Conservation (phyloP, 2,888 invertebrate species). For the Elegia similella region DNA sequence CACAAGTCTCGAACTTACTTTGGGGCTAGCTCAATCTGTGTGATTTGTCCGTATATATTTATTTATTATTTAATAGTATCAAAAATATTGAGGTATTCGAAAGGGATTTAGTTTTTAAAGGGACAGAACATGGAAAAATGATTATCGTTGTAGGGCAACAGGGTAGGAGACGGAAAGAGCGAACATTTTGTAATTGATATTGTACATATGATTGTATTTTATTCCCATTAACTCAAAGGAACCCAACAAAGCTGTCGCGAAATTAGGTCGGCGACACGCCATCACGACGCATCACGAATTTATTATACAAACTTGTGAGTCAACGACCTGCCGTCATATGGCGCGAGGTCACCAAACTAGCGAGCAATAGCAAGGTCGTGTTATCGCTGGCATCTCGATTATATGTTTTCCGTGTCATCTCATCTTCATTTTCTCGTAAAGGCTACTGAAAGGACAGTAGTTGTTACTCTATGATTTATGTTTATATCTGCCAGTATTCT, state of each 20-base stretch:
- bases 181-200: no score
- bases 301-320: slow-evolving; percentile 58
- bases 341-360: slow-evolving; percentile 64
- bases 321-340: slow-evolving; percentile 71
- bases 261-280: slow-evolving; percentile 62
- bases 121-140: no score
- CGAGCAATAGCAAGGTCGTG: slow-evolving; percentile 59
- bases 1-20: no score
- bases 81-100: no score
- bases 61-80: no score
- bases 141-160: no score
- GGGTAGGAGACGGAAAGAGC: no score
- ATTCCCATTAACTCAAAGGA: neutral
- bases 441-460: neutral
- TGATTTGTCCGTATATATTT: no score
- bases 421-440: neutral
- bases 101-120: no score
- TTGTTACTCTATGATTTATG: no score
- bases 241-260: slow-evolving; percentile 21
- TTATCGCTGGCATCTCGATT: neutral
- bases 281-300: slow-evolving; percentile 38
- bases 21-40: no score
- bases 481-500: no score
- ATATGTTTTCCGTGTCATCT: neutral
- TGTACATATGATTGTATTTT: neutral